phyloP scores from a whole-genome alignment of 1,140 invertebrate genomes.

The Lepidostoma basale region DNA sequence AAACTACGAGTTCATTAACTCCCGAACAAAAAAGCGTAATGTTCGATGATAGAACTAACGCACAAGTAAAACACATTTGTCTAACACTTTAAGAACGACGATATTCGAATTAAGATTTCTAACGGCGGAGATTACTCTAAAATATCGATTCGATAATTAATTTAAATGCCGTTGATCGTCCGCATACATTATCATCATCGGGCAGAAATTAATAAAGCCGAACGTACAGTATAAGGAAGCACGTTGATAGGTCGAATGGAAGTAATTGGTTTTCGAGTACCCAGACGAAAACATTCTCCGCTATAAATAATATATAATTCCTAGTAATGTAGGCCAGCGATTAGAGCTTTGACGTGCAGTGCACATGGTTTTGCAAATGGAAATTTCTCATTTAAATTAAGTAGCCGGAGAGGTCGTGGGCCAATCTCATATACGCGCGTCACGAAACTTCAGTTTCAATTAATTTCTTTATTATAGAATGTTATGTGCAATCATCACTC shows the following conservation, averaged over 20 bases:
- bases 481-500: too few species aligned
- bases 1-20: constrained; percentile 14
- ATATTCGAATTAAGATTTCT: too few species aligned
- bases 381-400: constrained; percentile 15
- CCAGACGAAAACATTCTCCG: background rate
- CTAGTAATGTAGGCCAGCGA: background rate
- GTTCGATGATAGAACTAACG: constrained; percentile 11
- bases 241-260: constrained; percentile 1
- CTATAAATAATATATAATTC: too few species aligned
- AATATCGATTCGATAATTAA: too few species aligned
- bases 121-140: too few species aligned
- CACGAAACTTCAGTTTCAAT: constrained; percentile 36
- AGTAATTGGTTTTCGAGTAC: constrained; percentile 11
- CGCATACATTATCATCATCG: too few species aligned
- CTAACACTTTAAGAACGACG: background rate
- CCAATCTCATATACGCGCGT: constrained; percentile 15
- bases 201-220: too few species aligned
- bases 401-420: constrained; percentile 17
- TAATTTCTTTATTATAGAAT: constrained; percentile 37
- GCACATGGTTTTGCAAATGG: constrained; percentile 8
- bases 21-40: constrained; percentile 8
- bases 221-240: too few species aligned
- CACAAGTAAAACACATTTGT: constrained; percentile 14
- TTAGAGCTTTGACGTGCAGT: constrained; percentile 5
- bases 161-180: too few species aligned